A percentile compares a stretch with the other conserved stretches of the same genome.
phyloP scores from a whole-genome alignment of 2,888 invertebrate species.

The Eupithecia abbreviata region DNA sequence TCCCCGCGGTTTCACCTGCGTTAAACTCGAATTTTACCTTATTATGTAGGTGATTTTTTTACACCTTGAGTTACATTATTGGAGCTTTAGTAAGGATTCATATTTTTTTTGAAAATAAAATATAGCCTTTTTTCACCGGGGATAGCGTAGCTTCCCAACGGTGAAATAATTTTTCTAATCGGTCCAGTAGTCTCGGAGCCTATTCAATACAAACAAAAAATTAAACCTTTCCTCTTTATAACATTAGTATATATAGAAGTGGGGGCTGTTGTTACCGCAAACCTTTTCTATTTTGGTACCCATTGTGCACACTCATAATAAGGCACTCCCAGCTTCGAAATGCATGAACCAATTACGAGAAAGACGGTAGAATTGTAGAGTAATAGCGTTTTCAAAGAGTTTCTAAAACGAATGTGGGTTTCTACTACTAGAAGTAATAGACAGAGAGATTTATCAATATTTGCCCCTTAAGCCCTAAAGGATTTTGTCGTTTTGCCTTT shows the following conservation, averaged over 20 bases:
- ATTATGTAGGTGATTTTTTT: no score
- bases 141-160: no score
- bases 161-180: no score
- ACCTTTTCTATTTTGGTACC: neutral
- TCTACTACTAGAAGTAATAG: neutral
- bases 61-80: no score
- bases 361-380: conserved; percentile 11
- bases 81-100: no score
- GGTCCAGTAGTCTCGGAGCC: no score
- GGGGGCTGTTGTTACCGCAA: neutral
- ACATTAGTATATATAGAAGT: neutral
- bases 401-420: neutral
- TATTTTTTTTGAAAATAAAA: no score
- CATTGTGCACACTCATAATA: neutral
- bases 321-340: conserved; percentile 31
- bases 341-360: conserved; percentile 41
- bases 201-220: no score
- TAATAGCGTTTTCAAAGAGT: neutral
- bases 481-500: neutral
- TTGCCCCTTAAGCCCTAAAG: neutral
- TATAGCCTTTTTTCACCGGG: no score
- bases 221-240: no score
- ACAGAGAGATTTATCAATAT: neutral
- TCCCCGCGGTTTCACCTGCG: no score
- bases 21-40: no score